A percentile compares a stretch with the other conserved stretches of the same genome.
Conservation (phyloP, 2,888 invertebrate genomes). For the Cylindroiulus punctatus region DNA sequence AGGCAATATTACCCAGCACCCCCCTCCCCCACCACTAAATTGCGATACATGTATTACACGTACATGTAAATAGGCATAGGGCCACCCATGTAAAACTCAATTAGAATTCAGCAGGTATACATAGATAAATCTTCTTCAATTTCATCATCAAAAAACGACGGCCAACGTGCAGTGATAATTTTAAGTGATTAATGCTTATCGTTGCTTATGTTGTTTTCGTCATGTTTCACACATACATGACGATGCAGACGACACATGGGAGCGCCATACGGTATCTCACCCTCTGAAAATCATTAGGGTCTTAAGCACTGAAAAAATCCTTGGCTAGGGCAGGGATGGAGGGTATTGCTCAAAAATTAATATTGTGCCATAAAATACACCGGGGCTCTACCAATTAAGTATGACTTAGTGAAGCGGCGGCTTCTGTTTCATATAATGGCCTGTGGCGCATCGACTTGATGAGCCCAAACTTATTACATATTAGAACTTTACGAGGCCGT, state of each 20-base stretch:
- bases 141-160: neutral
- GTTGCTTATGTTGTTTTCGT: neutral
- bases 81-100: slow-evolving; percentile 31
- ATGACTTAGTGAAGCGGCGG: slow-evolving; percentile 17
- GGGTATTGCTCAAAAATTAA: neutral
- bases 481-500: neutral
- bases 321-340: neutral
- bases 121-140: neutral
- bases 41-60: neutral
- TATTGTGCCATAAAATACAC: slow-evolving; percentile 34
- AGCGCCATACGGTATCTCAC: neutral
- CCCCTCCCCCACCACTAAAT: neutral
- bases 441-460: neutral
- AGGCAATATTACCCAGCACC: too few relatives aligned
- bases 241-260: neutral
- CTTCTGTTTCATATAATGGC: slow-evolving; percentile 21
- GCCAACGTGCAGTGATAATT: neutral
- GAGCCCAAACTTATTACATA: slow-evolving; percentile 3
- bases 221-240: neutral
- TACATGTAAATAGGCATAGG: neutral
- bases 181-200: neutral
- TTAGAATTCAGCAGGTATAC: neutral
- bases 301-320: neutral
- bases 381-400: slow-evolving; percentile 16
- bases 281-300: neutral